Base-by-base conservation (phyloP, 53 echinoderm and acorn worm species). In the Arbacia lixula region DNA sequence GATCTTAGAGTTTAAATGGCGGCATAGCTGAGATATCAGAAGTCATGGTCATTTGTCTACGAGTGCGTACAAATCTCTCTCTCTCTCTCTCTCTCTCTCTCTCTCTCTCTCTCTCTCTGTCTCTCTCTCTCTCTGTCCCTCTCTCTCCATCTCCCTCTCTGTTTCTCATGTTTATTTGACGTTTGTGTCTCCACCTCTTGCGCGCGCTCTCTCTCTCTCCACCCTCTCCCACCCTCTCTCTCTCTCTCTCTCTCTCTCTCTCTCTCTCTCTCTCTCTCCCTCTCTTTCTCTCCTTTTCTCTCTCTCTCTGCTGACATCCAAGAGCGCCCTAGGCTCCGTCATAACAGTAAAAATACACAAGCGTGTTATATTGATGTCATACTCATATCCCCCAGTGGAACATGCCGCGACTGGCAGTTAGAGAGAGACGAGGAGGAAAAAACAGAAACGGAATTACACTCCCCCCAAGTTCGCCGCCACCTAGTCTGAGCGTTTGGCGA, bases 1-100 rank as follows among this genome's bases (percentile, higher is more conserved):
- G 41, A 69, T 69, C 43, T 3, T 42, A 43, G 69, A 43, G 43
- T 69, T 69, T 69, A 69, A 29, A 27, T 69, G 69, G 43, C 69
- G 69, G 43, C 69, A 69, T 69, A 42, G 69, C 43, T 41, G 42
- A n/a, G 69, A 41, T 41, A 66, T 38, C 36, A 66, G 69, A 69
- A 69, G 69, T 69, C 69, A 69, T 69, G 69, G 69, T 69, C 69
- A 69, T 69, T 69, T 69, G n/a, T n/a, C n/a, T n/a, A n/a, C n/a
- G n/a, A n/a, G n/a, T n/a, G n/a, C n/a, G n/a, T n/a, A n/a, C n/a
- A n/a, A n/a, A 46, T 14, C 46, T 14, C 46, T 46, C 46, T 46
- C 46, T 46, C 46, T 14, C 46, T 14, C 46, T 10, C 46, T 46
- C 46, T 46, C 46, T 10, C 46, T 14, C 46, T 14, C 14, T 46